Evolutionary conservation across 2,797 vertebrate species (phyloP), one percentile per base, ranked within the genome.

Genomic region (Takifugu rubripes): DNA sequence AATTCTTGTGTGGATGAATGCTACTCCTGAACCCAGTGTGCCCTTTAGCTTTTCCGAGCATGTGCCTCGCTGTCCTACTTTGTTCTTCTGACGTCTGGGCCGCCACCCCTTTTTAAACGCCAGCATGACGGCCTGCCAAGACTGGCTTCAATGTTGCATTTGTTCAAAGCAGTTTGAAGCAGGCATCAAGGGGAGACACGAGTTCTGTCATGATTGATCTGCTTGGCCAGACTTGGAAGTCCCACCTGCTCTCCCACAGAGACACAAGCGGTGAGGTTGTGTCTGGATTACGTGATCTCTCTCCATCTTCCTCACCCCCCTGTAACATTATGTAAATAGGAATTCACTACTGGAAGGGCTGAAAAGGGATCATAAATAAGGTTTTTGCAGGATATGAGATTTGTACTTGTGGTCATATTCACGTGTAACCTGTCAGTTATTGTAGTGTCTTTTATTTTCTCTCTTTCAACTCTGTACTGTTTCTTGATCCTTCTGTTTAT

Each of bases 1-100:
- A 87, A 68, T 87, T 87, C 89, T 88, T 84, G 60, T 82, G 44
- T 47, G 24, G 24, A 33, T 59, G 77, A 79, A 70, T 64, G 71
- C 69, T 61, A 68, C 5, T 56, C 66, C 53, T 5, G 45, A 40
- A 43, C 25, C 12, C 29, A 4, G n/a, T 46, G 5, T 45, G 58
- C 54, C 59, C 62, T 70, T 55, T 12, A 40, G 44, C 59, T 69
- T 61, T 47, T 47, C 43, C 5, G 7, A 46, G 9, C 17, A 11
- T 10, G 44, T 2, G 36, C 55, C n/a, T 25, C 10, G 27, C 36
- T 53, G 60, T 48, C 61, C 61, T 44, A 61, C n/a, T 63, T 66
- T 50, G 12, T 40, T 53, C 33, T 48, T 42, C 48, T 64, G 56
- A 59, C 36, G 45, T 55, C 29, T 9, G 2, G 52, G 10, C 14